A percentile compares a stretch with the other conserved stretches of the same genome.
phyloP scores from a whole-genome alignment of 2,888 invertebrate genomes.

The Polyommatus iphigenia region DNA sequence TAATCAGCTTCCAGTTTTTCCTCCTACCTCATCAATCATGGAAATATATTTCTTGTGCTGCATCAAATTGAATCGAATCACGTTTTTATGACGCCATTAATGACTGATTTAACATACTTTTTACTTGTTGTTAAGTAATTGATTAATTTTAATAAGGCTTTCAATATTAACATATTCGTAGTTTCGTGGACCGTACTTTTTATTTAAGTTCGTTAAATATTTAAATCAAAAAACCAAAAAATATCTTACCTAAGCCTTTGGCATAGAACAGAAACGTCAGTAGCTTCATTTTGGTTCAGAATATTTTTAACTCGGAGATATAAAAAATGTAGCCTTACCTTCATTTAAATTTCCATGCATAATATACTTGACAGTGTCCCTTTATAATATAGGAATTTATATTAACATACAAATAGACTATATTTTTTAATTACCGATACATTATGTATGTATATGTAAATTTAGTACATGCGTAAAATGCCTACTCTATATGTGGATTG shows the following conservation, averaged over 20 bases:
- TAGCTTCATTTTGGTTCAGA: background rate
- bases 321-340: conserved; percentile 20
- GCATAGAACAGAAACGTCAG: too few species aligned
- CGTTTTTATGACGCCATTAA: conserved; percentile 3
- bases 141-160: background rate
- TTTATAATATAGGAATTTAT: conserved; percentile 1
- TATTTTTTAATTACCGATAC: conserved; percentile 17
- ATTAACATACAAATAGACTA: conserved; percentile 21
- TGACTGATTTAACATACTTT: conserved; percentile 3
- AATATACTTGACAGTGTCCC: background rate
- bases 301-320: background rate
- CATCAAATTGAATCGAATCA: conserved; percentile 13
- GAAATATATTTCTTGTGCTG: conserved; percentile 7
- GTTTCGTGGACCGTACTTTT: too few species aligned
- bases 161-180: background rate
- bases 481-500: background rate
- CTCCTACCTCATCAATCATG: conserved; percentile 10
- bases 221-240: background rate
- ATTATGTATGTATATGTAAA: conserved; percentile 25
- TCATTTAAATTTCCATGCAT: background rate
- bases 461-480: background rate
- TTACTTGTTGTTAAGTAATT: background rate
- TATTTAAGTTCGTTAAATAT: background rate
- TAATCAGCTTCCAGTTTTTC: conserved; percentile 26
- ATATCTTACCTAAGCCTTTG: background rate